These are phyloP conservation scores for Spodoptera picta DNA, from an alignment of 2,888 invertebrate species.

Conservation along the genomic window DNA sequence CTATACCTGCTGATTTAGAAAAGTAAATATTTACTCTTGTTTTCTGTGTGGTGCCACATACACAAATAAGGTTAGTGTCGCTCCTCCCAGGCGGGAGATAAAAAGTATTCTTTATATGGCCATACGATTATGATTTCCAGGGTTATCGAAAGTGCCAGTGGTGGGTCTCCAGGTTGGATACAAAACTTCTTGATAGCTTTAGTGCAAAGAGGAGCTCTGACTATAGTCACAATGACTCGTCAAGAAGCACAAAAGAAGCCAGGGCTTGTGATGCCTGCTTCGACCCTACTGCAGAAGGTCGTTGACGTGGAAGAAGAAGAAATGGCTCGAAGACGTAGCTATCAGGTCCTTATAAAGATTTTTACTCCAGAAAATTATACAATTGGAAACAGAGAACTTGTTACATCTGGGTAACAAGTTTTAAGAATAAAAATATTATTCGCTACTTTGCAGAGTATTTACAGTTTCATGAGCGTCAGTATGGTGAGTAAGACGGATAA, in stretches of 20 bases:
- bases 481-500: slow-evolving; percentile 44
- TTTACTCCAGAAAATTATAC: neutral
- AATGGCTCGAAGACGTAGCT: slow-evolving; percentile 29
- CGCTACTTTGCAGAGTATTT: slow-evolving; percentile 58
- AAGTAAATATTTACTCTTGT: slow-evolving; percentile 75
- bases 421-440: too few species aligned
- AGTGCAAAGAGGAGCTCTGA: slow-evolving; percentile 86
- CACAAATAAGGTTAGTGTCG: too few species aligned
- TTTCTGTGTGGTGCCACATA: too few species aligned
- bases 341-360: slow-evolving; percentile 42
- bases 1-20: slow-evolving; percentile 90
- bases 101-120: too few species aligned
- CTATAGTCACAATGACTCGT: slow-evolving; percentile 76
- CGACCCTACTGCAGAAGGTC: slow-evolving; percentile 58
- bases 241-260: slow-evolving; percentile 64
- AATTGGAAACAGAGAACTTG: too few species aligned
- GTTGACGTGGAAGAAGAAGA: slow-evolving; percentile 27
- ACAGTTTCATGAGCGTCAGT: slow-evolving; percentile 51
- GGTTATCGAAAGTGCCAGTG: slow-evolving; percentile 89
- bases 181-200: slow-evolving; percentile 90
- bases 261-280: slow-evolving; percentile 70
- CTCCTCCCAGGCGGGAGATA: too few species aligned
- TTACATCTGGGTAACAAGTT: too few species aligned
- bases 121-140: slow-evolving; percentile 50
- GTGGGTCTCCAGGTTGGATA: slow-evolving; percentile 91